Percentiles rank a stretch among this genome's conserved stretches.
These are phyloP conservation scores for Seira musarum DNA, from an alignment of 2,888 invertebrate species.

Conservation along the genomic window DNA sequence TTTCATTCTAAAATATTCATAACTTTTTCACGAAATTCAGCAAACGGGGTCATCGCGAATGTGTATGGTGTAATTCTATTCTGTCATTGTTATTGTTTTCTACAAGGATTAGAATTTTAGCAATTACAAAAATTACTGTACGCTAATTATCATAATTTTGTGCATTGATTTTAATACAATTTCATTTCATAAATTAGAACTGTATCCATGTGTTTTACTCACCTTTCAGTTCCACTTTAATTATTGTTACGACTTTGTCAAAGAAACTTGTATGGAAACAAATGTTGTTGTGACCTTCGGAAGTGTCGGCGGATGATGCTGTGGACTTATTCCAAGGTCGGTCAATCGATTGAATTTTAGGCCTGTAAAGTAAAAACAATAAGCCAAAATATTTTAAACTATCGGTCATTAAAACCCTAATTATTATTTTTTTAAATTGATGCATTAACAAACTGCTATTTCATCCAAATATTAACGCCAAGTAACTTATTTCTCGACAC, in stretches of 20 bases:
- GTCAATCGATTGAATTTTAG: slow-evolving; percentile 33
- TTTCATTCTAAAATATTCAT: background rate
- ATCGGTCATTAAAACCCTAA: background rate
- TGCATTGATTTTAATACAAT: too few relatives aligned
- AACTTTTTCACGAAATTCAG: background rate
- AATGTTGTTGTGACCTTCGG: slow-evolving; percentile 36
- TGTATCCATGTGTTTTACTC: background rate
- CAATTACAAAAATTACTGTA: too few relatives aligned
- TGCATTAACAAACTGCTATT: too few relatives aligned
- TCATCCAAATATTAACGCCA: too few relatives aligned
- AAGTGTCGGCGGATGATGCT: slow-evolving; percentile 27
- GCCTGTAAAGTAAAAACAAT: slow-evolving; percentile 23
- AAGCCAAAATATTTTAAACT: background rate
- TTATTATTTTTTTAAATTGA: background rate
- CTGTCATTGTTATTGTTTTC: too few relatives aligned
- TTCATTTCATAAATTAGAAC: slow-evolving; percentile 6
- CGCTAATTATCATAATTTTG: too few relatives aligned
- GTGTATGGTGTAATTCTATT: background rate
- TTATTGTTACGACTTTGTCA: slow-evolving; percentile 45
- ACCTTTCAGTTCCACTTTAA: slow-evolving; percentile 60
- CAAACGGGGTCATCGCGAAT: background rate
- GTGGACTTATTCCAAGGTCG: slow-evolving; percentile 24
- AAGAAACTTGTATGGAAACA: slow-evolving; percentile 60
- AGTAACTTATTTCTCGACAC: background rate
- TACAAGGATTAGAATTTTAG: too few relatives aligned